phyloP scores from a whole-genome alignment of 2,113 vertebrate genomes.

The Carassius auratus region DNA sequence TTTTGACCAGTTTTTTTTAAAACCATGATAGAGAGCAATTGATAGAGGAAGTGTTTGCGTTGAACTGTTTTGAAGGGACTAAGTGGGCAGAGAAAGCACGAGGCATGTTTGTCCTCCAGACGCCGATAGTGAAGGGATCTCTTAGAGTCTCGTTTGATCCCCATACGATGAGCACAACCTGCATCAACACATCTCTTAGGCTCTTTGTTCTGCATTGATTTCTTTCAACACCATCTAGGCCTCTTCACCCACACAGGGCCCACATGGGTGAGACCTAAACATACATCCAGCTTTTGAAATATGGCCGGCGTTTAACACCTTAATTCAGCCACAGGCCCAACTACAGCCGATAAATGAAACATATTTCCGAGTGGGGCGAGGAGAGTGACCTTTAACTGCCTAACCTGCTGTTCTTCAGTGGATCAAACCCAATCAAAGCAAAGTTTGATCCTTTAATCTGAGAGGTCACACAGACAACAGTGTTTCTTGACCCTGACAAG shows the following conservation, averaged over 20 bases:
- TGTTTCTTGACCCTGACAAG: slow-evolving; percentile 58
- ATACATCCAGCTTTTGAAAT: slow-evolving; percentile 57
- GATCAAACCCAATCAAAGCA: slow-evolving; percentile 8
- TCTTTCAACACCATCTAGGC: slow-evolving; percentile 60
- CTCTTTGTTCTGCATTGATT: slow-evolving; percentile 62
- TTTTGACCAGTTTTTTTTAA: not conserved
- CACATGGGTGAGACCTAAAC: slow-evolving; percentile 58
- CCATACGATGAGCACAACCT: not conserved
- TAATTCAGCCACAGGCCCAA: slow-evolving; percentile 55
- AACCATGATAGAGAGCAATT: not conserved
- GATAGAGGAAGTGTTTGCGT: not conserved
- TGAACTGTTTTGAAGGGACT: slow-evolving; percentile 31
- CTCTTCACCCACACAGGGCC: slow-evolving; percentile 66
- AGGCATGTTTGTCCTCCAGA: slow-evolving; percentile 20
- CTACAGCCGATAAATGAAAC: slow-evolving; percentile 45
- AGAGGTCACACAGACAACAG: slow-evolving; percentile 60
- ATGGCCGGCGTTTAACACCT: slow-evolving; percentile 56
- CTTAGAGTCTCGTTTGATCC: not conserved
- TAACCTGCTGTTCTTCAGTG: slow-evolving; percentile 13
- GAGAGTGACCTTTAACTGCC: slow-evolving; percentile 18
- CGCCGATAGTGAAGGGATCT: not conserved
- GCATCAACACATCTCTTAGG: not conserved
- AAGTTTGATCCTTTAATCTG: slow-evolving; percentile 39
- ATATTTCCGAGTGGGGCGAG: slow-evolving; percentile 32
- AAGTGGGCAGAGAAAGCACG: slow-evolving; percentile 6